Percentiles rank a stretch among this genome's conserved stretches.
These are phyloP conservation scores for Chroicocephalus ridibundus DNA, from an alignment of 2,113 vertebrate species.

Conservation along the genomic window DNA sequence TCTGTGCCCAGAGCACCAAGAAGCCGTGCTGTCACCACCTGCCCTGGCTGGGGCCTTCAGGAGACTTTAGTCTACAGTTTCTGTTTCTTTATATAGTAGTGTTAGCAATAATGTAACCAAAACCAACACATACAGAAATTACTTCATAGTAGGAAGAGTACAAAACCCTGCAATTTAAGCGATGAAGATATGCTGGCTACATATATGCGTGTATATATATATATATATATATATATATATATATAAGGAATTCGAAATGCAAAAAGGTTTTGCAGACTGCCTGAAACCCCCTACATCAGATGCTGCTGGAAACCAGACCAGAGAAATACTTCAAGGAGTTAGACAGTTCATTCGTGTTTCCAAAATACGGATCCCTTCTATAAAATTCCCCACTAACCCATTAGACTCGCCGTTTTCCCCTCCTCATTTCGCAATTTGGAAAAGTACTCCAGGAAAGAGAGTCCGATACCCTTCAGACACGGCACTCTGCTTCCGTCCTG, in stretches of 20 bases:
- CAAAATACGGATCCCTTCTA: not conserved
- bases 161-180: not conserved
- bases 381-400: not conserved
- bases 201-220: not conserved
- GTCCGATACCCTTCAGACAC: not conserved
- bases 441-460: not conserved
- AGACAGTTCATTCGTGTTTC: not conserved
- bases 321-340: not conserved
- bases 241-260: not conserved
- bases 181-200: not conserved
- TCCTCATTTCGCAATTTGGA: not conserved
- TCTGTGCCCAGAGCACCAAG: not conserved
- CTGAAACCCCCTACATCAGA: not conserved
- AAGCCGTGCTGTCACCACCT: not conserved
- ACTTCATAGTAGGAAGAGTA: not conserved
- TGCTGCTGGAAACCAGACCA: not conserved
- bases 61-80: not conserved
- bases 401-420: not conserved
- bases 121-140: not conserved
- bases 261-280: not conserved
- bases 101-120: not conserved
- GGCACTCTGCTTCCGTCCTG: not conserved
- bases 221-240: not conserved
- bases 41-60: not conserved
- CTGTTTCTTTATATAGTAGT: not conserved